Conservation (phyloP, 1,140 invertebrate species). For the Sipha flava region DNA sequence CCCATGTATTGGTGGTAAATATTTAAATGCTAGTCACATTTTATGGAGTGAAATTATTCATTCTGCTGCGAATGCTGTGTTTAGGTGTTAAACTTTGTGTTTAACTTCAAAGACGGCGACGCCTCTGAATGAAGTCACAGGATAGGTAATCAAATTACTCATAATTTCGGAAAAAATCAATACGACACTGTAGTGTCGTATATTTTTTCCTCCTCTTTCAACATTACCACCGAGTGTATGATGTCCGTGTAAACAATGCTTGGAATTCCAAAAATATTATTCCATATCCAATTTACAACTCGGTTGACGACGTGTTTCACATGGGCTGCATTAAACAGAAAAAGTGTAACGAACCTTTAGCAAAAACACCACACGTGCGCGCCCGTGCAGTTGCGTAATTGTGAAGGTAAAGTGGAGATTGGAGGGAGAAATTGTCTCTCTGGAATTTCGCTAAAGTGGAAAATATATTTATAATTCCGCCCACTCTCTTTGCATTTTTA, state of each 20-base stretch:
- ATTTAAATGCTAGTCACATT: too few relatives aligned
- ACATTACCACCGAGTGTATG: not conserved
- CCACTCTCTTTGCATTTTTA: too few relatives aligned
- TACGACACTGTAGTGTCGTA: not conserved
- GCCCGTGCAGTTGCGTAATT: too few relatives aligned
- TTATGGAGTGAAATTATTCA: too few relatives aligned
- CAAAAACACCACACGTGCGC: too few relatives aligned
- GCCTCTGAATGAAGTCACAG: not conserved
- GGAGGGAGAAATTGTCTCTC: too few relatives aligned
- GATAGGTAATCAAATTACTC: not conserved
- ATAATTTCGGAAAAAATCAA: not conserved
- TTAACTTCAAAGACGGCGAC: not conserved
- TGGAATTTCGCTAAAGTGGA: too few relatives aligned
- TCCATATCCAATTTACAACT: not conserved
- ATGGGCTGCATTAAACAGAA: not conserved
- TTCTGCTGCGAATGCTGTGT: too few relatives aligned
- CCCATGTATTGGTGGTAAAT: too few relatives aligned
- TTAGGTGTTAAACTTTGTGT: too few relatives aligned
- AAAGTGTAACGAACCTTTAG: not conserved
- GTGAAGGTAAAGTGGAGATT: too few relatives aligned
- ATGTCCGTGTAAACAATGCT: not conserved
- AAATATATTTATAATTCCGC: too few relatives aligned
- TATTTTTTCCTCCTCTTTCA: not conserved
- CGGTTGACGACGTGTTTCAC: not conserved
- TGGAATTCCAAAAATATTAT: not conserved